Conservation (phyloP, 2,888 invertebrate species). For the Oligia latruncula region DNA sequence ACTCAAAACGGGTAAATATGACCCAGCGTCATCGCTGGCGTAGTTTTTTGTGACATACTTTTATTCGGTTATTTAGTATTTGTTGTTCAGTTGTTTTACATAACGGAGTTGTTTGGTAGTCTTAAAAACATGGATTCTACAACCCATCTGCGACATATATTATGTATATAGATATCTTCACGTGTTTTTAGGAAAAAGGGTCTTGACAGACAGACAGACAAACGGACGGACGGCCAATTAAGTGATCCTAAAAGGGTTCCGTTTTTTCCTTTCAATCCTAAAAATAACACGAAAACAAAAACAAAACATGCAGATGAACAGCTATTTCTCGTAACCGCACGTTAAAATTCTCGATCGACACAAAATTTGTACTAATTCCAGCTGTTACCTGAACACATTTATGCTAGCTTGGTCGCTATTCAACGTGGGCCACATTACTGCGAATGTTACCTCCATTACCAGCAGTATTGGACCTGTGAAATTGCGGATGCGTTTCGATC, state of each 20-base stretch:
- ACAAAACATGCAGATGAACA: background rate
- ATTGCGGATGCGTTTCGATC: conserved; percentile 32
- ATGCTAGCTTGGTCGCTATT: conserved; percentile 26
- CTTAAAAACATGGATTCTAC: no score
- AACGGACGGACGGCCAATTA: background rate
- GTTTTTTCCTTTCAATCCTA: background rate
- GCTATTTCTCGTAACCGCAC: background rate
- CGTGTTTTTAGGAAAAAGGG: background rate
- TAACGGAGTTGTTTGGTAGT: no score
- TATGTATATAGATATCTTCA: background rate
- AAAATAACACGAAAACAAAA: background rate
- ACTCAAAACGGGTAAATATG: no score
- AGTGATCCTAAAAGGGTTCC: background rate
- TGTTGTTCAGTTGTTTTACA: no score
- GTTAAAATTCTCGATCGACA: background rate
- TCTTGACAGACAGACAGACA: background rate
- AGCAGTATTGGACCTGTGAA: conserved; percentile 26
- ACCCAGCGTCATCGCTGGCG: no score
- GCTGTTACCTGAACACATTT: conserved; percentile 14
- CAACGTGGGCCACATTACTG: background rate
- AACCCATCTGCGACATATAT: no score
- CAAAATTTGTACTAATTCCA: conserved; percentile 29
- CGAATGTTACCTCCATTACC: background rate
- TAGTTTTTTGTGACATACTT: no score
- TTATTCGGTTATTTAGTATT: no score